phyloP scores from a whole-genome alignment of 2,113 vertebrate genomes.

The Aldabrachelys gigantea region DNA sequence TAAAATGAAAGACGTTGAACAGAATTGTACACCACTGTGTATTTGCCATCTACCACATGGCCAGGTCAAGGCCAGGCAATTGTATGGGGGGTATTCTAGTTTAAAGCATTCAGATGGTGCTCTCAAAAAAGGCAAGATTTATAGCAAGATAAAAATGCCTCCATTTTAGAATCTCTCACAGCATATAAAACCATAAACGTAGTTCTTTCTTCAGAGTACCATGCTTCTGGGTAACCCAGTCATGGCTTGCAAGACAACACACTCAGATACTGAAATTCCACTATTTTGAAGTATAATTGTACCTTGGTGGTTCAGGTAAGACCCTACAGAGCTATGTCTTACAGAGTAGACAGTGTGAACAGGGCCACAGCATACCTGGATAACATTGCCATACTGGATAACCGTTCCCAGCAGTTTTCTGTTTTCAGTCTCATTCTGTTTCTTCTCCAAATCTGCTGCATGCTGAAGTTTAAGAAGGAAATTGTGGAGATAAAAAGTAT shows the following conservation, averaged over 20 bases:
- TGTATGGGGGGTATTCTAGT: background rate
- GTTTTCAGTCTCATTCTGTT: conserved; percentile 98
- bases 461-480: conserved; percentile 82
- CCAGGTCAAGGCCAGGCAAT: background rate
- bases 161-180: background rate
- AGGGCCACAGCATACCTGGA: conserved; percentile 83
- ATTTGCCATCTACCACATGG: background rate
- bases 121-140: background rate
- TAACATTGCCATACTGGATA: conserved; percentile 97
- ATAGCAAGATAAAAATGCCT: background rate
- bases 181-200: fast-evolving
- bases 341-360: background rate
- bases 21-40: background rate
- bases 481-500: background rate
- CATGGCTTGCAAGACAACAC: background rate
- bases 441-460: conserved; percentile 97
- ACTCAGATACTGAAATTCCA: fast-evolving
- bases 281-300: fast-evolving
- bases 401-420: conserved; percentile 94
- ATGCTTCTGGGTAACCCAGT: background rate
- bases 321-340: background rate
- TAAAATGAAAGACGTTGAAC: background rate
- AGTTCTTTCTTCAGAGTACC: background rate
- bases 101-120: background rate
- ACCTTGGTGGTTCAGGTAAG: background rate